Evolutionary conservation across 2,888 invertebrate species (phyloP).

Genomic region (Yponomeuta malinellus): DNA sequence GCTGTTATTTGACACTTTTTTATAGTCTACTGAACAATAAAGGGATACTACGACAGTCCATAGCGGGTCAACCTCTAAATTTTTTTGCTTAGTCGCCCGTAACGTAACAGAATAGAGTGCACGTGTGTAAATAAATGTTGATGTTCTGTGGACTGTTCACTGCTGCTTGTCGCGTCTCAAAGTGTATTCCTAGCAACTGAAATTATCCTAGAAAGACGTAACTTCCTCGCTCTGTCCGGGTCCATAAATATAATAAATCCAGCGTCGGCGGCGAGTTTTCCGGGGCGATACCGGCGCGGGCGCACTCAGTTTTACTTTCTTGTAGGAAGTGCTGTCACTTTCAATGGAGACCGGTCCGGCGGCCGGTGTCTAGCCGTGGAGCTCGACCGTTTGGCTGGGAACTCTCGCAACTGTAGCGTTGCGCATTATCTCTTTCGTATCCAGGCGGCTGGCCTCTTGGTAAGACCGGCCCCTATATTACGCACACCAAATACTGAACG

Average conservation of each 20-base stretch:
- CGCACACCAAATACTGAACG: not conserved
- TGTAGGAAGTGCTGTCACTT: conserved; percentile 72
- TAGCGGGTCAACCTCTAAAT: no score
- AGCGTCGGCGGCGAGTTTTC: conserved; percentile 40
- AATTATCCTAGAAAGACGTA: no score
- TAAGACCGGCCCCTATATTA: not conserved
- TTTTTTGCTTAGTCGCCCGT: no score
- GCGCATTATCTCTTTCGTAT: no score
- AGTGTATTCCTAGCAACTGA: no score
- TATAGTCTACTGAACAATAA: no score
- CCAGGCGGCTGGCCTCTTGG: no score
- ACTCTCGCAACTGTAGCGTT: not conserved
- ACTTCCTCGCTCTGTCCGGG: not conserved
- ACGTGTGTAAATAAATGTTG: no score
- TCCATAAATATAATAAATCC: conserved; percentile 8
- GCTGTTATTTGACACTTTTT: no score
- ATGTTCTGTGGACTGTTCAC: no score
- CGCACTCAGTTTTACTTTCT: conserved; percentile 68
- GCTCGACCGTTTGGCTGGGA: not conserved
- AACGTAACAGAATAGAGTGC: not conserved
- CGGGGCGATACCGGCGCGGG: conserved; percentile 47
- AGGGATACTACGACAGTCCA: no score
- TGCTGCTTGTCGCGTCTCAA: no score
- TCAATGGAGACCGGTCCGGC: conserved; percentile 67
- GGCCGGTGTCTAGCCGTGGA: conserved; percentile 28